A percentile compares a stretch with the other conserved stretches of the same genome.
These are phyloP conservation scores for Lasiommata megera DNA, from an alignment of 2,888 invertebrate genomes.

Conservation along the genomic window DNA sequence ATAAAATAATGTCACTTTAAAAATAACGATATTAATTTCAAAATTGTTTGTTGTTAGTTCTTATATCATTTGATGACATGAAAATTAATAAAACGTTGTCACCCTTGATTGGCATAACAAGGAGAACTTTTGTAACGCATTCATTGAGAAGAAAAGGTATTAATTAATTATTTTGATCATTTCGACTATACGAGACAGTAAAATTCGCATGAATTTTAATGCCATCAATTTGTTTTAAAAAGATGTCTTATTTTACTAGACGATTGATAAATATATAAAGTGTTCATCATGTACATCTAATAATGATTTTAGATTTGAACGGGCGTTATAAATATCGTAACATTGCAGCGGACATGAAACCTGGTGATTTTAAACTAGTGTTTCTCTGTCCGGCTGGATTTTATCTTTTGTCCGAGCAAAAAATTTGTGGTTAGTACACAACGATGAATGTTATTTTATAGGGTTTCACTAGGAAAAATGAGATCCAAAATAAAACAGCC, in stretches of 20 bases:
- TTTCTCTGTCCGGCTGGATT: conserved; percentile 48
- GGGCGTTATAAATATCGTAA: conserved; percentile 34
- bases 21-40: neutral
- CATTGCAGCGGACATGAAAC: conserved; percentile 30
- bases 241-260: no score
- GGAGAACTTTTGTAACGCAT: conserved; percentile 33
- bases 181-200: no score
- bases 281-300: neutral
- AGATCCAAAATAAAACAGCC: no score
- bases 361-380: conserved; percentile 42
- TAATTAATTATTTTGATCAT: no score
- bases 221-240: no score
- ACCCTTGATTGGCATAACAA: conserved; percentile 6
- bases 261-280: no score
- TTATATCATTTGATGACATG: conserved; percentile 34
- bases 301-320: neutral
- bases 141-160: conserved; percentile 38
- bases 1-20: neutral
- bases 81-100: conserved; percentile 39
- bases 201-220: no score
- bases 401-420: conserved; percentile 42
- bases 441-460: no score
- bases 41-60: conserved; percentile 38
- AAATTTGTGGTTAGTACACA: conserved; percentile 49
- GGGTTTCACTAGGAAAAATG: no score